Evolutionary conservation across 2,113 vertebrate species (phyloP).

Genomic region (Nothocercus julius): DNA sequence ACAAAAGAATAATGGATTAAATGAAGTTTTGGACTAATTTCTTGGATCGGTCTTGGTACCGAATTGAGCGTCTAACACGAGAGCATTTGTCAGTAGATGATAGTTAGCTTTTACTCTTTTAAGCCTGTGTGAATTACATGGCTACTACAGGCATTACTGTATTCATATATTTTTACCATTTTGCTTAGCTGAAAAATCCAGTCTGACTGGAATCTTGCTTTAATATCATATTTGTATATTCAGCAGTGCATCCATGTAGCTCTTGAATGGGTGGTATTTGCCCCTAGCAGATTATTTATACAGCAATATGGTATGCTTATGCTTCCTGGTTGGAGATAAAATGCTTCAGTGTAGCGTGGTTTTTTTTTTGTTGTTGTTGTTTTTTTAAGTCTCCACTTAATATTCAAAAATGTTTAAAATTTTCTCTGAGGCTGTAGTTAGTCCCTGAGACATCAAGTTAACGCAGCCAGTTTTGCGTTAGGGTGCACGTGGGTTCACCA

Average conservation of each 20-base stretch:
- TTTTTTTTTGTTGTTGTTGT: background rate
- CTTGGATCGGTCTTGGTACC: background rate
- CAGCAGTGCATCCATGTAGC: background rate
- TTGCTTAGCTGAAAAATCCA: background rate
- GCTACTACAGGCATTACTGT: background rate
- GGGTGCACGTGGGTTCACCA: background rate
- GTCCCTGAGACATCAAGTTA: constrained; percentile 29
- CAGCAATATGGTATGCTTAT: background rate
- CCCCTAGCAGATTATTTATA: constrained; percentile 45
- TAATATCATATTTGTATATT: constrained; percentile 58
- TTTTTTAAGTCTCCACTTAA: background rate
- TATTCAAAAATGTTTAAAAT: background rate
- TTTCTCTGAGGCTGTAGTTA: constrained; percentile 52
- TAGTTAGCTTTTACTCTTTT: background rate
- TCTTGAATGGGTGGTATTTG: constrained; percentile 5
- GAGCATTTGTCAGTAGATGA: background rate
- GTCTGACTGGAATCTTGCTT: constrained; percentile 37
- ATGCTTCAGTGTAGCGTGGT: background rate
- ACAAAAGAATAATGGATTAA: background rate
- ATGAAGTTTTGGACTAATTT: background rate
- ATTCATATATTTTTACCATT: accelerated
- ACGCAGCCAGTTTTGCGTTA: background rate
- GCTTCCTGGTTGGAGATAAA: background rate
- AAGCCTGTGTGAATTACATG: background rate
- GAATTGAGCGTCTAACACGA: background rate